phyloP scores from a whole-genome alignment of 2,888 invertebrate genomes.

The Lycocerus yunnanus region DNA sequence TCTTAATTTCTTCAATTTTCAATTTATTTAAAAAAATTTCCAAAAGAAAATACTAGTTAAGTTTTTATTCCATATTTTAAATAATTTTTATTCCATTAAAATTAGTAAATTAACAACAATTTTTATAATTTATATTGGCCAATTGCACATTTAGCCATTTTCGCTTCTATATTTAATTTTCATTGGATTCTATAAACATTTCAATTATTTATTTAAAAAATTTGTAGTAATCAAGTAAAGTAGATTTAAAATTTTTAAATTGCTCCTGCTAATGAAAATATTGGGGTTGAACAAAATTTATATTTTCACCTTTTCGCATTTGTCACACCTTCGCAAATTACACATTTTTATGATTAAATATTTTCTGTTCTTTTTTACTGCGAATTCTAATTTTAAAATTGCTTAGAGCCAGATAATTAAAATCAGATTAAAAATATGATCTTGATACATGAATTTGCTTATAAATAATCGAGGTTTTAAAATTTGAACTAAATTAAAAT shows the following conservation, averaged over 20 bases:
- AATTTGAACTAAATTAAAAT: neutral
- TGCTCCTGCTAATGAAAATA: neutral
- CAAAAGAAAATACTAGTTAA: neutral
- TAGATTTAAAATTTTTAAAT: neutral
- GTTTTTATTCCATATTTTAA: neutral
- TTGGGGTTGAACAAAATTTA: neutral
- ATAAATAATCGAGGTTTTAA: neutral
- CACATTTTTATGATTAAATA: neutral
- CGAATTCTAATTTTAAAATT: neutral
- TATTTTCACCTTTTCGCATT: neutral
- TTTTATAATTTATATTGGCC: neutral
- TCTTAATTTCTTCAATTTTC: neutral
- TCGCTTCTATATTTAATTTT: neutral
- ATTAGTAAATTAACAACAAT: too few relatives aligned
- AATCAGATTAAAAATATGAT: neutral
- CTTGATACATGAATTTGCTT: neutral
- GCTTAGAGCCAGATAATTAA: neutral
- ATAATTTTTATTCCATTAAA: too few relatives aligned
- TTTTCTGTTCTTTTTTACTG: neutral
- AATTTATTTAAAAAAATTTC: neutral
- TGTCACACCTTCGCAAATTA: neutral
- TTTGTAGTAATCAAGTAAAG: neutral
- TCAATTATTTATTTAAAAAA: neutral
- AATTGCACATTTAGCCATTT: neutral
- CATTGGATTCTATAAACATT: neutral